Evolutionary conservation across 1,140 invertebrate genomes (phyloP).

Genomic region (Saxidomus purpurata): DNA sequence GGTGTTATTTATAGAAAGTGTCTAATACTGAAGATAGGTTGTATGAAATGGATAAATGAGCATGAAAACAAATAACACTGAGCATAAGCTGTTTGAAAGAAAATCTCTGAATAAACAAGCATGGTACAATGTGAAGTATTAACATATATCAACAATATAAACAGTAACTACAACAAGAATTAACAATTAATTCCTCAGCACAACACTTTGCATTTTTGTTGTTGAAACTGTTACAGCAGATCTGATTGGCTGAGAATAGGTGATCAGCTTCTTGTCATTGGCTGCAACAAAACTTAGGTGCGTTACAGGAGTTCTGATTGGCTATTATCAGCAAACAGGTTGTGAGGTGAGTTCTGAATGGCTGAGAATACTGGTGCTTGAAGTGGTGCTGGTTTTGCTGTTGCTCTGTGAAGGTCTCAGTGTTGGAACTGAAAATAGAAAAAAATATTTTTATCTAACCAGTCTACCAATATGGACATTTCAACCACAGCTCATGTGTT

Average conservation of each 20-base stretch:
- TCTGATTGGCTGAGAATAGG: background rate
- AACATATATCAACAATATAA: constrained; percentile 1
- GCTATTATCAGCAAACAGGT: constrained; percentile 49
- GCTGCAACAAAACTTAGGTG: background rate
- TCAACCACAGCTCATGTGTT: too few relatives aligned
- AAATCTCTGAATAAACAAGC: background rate
- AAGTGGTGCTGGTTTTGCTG: background rate
- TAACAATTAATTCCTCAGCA: background rate
- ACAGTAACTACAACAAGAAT: constrained; percentile 11
- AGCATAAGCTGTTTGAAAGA: background rate
- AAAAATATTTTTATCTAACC: background rate
- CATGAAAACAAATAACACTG: background rate
- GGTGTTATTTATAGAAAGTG: background rate
- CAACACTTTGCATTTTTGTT: background rate
- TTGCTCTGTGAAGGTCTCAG: constrained; percentile 11
- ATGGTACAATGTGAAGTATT: background rate
- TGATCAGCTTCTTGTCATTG: background rate
- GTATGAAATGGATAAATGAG: background rate
- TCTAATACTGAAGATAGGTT: background rate
- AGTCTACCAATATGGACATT: background rate
- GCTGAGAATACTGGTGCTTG: constrained; percentile 40
- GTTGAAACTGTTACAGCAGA: background rate
- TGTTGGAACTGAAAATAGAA: constrained; percentile 49
- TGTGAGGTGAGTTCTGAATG: constrained; percentile 40
- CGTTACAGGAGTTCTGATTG: constrained; percentile 27